Percentiles rank a stretch among this genome's conserved stretches.
Conservation (phyloP, 2,888 invertebrate genomes). For the Eumacrocentrus americanus region DNA sequence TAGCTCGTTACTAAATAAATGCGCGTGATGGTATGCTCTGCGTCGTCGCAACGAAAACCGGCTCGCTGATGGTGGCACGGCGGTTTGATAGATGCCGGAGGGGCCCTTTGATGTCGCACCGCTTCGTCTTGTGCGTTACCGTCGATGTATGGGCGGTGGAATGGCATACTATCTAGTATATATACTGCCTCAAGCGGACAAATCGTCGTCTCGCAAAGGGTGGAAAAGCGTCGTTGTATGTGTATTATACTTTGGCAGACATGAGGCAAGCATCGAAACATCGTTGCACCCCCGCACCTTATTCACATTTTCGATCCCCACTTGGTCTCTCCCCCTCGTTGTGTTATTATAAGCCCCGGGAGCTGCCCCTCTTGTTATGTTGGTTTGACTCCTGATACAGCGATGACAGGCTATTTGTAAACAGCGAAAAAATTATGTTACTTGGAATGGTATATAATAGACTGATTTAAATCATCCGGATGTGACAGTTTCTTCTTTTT, state of each 20-base stretch:
- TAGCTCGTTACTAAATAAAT: slow-evolving; percentile 31
- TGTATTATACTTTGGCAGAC: neutral
- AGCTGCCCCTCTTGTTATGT: slow-evolving; percentile 4
- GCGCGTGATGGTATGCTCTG: neutral
- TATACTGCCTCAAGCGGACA: slow-evolving; percentile 13
- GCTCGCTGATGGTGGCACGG: slow-evolving; percentile 28
- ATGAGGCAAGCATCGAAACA: slow-evolving; percentile 19
- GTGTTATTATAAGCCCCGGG: slow-evolving; percentile 23
- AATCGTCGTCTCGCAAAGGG: slow-evolving; percentile 11
- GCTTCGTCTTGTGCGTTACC: slow-evolving; percentile 29
- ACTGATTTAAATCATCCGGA: too few species aligned
- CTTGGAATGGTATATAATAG: neutral
- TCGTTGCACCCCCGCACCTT: slow-evolving; percentile 29
- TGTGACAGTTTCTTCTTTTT: too few species aligned
- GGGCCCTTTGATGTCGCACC: slow-evolving; percentile 25
- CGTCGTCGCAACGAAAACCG: slow-evolving; percentile 18
- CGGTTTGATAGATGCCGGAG: slow-evolving; percentile 44
- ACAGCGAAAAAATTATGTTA: slow-evolving; percentile 42
- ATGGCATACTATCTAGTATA: too few species aligned
- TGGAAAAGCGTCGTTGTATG: slow-evolving; percentile 5
- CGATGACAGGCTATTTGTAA: slow-evolving; percentile 49
- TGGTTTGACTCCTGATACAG: slow-evolving; percentile 25
- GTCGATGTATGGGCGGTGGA: slow-evolving; percentile 24
- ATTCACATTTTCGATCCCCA: slow-evolving; percentile 32
- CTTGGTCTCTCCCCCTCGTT: slow-evolving; percentile 26